Conservation (phyloP, 2,113 vertebrate species). For the Microcebus tavaratra region DNA sequence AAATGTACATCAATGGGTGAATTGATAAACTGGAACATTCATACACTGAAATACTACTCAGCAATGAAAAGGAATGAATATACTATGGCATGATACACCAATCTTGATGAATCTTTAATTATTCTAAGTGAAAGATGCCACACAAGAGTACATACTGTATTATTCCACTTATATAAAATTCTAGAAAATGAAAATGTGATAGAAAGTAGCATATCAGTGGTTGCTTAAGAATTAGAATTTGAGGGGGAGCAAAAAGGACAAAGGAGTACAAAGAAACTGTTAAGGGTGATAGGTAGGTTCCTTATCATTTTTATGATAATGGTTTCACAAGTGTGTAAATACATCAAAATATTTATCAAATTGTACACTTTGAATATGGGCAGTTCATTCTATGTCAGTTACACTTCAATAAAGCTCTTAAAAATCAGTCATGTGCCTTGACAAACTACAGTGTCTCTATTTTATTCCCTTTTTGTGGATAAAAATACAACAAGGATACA, state of each 20-base stretch:
- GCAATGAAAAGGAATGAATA: background rate
- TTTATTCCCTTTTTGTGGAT: background rate
- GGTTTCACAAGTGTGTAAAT: background rate
- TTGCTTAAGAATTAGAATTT: background rate
- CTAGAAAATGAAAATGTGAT: slow-evolving; percentile 19
- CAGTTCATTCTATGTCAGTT: background rate
- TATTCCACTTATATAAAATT: slow-evolving; percentile 25
- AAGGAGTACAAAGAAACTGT: background rate
- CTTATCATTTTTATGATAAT: background rate
- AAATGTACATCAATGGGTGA: background rate
- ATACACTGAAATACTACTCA: background rate
- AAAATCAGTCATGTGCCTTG: background rate
- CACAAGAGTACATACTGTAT: background rate
- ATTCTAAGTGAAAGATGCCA: background rate
- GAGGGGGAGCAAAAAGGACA: background rate
- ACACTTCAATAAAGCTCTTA: background rate
- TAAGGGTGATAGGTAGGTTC: background rate
- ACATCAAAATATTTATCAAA: background rate
- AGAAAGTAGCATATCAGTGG: slow-evolving; percentile 3
- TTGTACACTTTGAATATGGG: background rate
- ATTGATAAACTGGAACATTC: background rate
- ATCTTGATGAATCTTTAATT: background rate
- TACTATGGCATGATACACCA: background rate
- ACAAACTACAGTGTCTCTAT: background rate
- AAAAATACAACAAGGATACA: background rate